Conservation (phyloP, 1,140 invertebrate genomes). For the Onthophagus taurus region DNA sequence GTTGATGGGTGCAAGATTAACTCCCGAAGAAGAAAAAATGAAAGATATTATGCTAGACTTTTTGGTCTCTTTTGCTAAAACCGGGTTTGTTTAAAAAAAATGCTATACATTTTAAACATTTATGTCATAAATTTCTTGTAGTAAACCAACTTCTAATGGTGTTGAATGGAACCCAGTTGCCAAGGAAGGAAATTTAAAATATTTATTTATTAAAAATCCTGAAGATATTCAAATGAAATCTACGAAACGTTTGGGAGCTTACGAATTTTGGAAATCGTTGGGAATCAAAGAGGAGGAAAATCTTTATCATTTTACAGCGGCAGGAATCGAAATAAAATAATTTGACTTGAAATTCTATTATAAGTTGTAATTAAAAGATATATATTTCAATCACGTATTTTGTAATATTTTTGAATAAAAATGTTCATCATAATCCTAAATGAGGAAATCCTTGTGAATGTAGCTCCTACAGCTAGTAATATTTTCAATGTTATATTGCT, state of each 20-base stretch:
- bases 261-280: slow-evolving; percentile 8
- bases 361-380: too few relatives aligned
- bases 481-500: too few relatives aligned
- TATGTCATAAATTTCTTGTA: neutral
- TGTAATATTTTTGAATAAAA: too few relatives aligned
- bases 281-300: slow-evolving; percentile 1
- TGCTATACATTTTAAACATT: neutral
- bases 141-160: neutral
- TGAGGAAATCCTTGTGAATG: too few relatives aligned
- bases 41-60: slow-evolving; percentile 4
- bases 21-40: neutral
- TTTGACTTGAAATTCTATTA: too few relatives aligned
- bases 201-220: neutral
- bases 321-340: neutral
- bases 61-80: neutral
- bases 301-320: neutral
- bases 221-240: slow-evolving; percentile 11
- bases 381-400: too few relatives aligned
- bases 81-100: neutral
- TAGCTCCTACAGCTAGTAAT: too few relatives aligned
- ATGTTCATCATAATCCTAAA: too few relatives aligned
- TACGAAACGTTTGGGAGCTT: neutral
- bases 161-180: slow-evolving; percentile 8
- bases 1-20: neutral
- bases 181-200: neutral